phyloP scores from a whole-genome alignment of 2,797 vertebrate genomes.

The Tympanoctomys barrerae region DNA sequence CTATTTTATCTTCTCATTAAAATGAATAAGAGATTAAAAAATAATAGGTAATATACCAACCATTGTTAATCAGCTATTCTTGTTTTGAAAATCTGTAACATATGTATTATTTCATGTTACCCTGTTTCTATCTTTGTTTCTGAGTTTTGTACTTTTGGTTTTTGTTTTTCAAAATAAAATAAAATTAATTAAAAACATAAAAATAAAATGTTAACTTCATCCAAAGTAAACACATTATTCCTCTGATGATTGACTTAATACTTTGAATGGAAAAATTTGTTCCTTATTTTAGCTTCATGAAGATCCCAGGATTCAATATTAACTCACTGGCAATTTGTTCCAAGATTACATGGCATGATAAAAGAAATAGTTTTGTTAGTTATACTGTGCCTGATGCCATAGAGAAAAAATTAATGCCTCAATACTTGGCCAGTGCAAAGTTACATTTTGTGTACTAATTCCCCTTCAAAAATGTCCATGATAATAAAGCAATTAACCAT shows the following conservation, averaged over 20 bases:
- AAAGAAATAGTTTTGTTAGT: not conserved
- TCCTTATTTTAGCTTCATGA: not conserved
- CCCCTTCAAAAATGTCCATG: conserved; percentile 35
- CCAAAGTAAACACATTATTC: not conserved
- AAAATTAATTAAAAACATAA: too few species aligned
- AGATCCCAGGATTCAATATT: conserved; percentile 38
- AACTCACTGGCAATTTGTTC: conserved; percentile 41
- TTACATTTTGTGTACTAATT: conserved; percentile 26
- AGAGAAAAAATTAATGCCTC: not conserved
- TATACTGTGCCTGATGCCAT: not conserved
- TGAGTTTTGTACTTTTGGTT: too few species aligned
- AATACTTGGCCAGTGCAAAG: not conserved
- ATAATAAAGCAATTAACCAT: not conserved
- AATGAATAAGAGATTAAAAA: too few species aligned
- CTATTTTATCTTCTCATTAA: too few species aligned
- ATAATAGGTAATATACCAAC: too few species aligned
- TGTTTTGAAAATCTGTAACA: too few species aligned
- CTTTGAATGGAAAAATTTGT: conserved; percentile 5
- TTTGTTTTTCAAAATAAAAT: too few species aligned
- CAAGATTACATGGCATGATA: conserved; percentile 28
- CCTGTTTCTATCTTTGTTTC: too few species aligned
- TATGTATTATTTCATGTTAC: too few species aligned
- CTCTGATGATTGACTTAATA: not conserved
- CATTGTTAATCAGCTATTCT: too few species aligned
- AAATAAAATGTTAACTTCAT: too few species aligned